Conservation (phyloP, 2,113 vertebrate genomes). For the Eclectus roratus region DNA sequence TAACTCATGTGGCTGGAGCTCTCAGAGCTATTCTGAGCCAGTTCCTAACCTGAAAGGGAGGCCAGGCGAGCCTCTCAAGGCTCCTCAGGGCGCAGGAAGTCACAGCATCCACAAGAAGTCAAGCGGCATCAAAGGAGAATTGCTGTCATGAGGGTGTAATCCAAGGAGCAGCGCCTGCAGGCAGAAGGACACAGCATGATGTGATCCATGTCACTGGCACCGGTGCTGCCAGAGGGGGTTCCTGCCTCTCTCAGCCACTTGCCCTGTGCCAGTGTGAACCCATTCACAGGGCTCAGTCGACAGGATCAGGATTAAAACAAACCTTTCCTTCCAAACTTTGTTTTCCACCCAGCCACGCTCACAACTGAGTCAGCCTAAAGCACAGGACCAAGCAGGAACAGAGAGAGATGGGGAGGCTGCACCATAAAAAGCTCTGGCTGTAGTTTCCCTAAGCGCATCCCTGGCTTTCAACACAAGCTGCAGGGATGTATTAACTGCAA, state of each 20-base stretch:
- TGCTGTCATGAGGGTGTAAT: background rate
- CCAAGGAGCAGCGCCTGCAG: background rate
- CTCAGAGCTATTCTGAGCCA: background rate
- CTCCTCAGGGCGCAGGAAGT: background rate
- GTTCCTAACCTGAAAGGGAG: background rate
- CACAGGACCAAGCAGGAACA: background rate
- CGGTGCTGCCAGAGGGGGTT: background rate
- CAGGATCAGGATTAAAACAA: background rate
- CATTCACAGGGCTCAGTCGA: background rate
- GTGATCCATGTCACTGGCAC: background rate
- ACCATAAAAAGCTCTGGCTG: background rate
- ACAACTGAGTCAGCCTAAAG: background rate
- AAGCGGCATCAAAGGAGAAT: background rate
- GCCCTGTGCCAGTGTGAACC: accelerated
- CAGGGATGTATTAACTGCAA: background rate
- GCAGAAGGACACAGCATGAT: background rate
- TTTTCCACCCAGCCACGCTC: accelerated
- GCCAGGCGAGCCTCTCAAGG: background rate
- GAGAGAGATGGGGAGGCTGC: background rate
- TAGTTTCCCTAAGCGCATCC: background rate
- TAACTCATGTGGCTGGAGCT: background rate
- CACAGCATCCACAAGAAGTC: background rate
- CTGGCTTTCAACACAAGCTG: background rate
- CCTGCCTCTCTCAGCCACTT: background rate
- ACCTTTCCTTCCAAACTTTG: background rate